These are phyloP conservation scores for Eubucco bourcierii DNA, from an alignment of 2,113 vertebrate species.

Conservation along the genomic window DNA sequence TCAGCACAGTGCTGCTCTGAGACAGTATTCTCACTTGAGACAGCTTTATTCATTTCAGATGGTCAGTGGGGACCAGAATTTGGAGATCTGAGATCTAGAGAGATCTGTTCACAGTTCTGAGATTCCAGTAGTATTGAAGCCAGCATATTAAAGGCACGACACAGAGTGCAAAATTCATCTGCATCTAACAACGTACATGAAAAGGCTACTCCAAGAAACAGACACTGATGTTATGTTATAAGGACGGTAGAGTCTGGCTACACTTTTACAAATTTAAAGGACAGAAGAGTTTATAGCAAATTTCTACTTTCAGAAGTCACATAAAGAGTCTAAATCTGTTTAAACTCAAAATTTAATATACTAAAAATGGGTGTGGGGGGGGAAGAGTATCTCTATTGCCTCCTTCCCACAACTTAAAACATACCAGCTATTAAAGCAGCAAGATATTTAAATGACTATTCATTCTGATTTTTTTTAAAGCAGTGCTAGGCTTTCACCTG, in stretches of 20 bases:
- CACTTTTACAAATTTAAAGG: not conserved
- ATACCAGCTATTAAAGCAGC: conserved; percentile 55
- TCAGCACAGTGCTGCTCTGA: not conserved
- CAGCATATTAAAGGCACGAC: not conserved
- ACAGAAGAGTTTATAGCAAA: not conserved
- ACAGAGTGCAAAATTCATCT: not conserved
- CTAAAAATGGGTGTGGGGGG: not conserved
- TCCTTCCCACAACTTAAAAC: conserved; percentile 51
- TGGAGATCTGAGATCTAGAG: not conserved
- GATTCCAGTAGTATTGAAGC: not conserved
- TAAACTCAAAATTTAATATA: not conserved
- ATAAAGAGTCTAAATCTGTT: not conserved
- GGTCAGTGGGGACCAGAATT: not conserved
- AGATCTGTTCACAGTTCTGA: not conserved
- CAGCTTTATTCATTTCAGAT: not conserved
- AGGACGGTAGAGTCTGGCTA: not conserved
- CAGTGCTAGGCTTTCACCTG: conserved; percentile 60
- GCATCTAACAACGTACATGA: not conserved
- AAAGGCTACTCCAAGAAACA: not conserved
- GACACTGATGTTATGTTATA: accelerated
- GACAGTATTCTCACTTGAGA: not conserved
- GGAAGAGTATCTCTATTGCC: conserved; percentile 12
- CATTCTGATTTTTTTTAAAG: conserved; percentile 32
- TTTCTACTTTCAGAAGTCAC: not conserved
- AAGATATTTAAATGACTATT: conserved; percentile 69